These are phyloP conservation scores for Drosophila ficusphila DNA, from an alignment of 1,140 invertebrate species.

Conservation along the genomic window DNA sequence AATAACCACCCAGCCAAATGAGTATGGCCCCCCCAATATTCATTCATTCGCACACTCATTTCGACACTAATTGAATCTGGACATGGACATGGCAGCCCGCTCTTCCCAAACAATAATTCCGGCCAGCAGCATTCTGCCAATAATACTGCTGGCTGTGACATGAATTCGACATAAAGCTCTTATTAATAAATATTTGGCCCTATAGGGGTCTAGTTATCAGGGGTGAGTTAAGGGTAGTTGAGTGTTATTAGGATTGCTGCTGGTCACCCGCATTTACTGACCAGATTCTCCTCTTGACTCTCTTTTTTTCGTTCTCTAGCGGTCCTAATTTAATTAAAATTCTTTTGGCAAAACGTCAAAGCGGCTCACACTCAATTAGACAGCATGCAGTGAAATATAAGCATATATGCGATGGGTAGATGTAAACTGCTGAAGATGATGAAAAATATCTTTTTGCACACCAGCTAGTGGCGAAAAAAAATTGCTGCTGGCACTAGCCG, in stretches of 20 bases:
- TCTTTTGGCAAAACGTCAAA: conserved; percentile 68
- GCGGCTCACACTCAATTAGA: conserved; percentile 58
- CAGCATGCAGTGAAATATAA: neutral
- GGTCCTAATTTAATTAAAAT: conserved; percentile 74
- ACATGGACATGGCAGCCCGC: conserved; percentile 12
- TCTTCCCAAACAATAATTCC: conserved; percentile 4
- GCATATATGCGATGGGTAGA: conserved; percentile 2
- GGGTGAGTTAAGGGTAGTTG: neutral
- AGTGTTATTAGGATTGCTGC: neutral
- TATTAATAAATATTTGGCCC: conserved; percentile 34
- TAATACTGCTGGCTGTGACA: conserved; percentile 37
- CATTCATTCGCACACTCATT: conserved; percentile 25
- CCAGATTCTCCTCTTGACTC: neutral
- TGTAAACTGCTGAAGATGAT: conserved; percentile 20
- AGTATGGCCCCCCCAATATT: neutral
- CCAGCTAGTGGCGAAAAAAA: conserved; percentile 40
- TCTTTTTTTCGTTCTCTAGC: conserved; percentile 14
- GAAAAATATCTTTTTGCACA: conserved; percentile 27
- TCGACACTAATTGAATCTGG: conserved; percentile 43
- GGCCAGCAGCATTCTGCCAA: conserved; percentile 33
- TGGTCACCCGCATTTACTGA: conserved; percentile 53
- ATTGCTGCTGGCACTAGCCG: conserved; percentile 42
- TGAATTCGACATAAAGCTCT: conserved; percentile 55
- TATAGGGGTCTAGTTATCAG: conserved; percentile 26
- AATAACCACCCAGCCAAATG: conserved; percentile 16